Base-by-base conservation (phyloP, 1,140 invertebrate genomes). In the Helicorthomorpha holstii region DNA sequence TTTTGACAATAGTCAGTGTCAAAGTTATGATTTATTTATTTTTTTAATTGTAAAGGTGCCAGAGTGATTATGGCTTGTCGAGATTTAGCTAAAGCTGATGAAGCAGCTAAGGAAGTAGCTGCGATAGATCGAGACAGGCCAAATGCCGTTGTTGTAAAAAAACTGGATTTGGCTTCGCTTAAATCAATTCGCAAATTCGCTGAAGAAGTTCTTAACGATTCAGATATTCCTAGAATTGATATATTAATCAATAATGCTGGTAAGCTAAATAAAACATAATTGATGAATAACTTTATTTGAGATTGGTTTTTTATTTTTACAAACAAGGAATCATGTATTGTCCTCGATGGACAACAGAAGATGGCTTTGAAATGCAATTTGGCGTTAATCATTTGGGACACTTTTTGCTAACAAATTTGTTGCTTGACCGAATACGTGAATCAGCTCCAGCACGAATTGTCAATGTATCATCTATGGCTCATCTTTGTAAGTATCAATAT, bases 331-430 rank as follows among this genome's bases (percentile, higher is more conserved):
- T 46, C 44, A 46, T 46, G 44, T 22, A 7, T 7, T 4, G 4
- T 19, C 60, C 64, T 69, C 47, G 62, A 69, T 19, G 57, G 63
- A 66, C 65, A 46, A 90, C 85, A 1, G 68, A 75, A 59, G 86
- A 92, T 67, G 84, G 83, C 0, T 85, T 84, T 69, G 88, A 93
- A 68, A 77, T 80, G 43, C 81, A 86, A 64, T 78, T 86, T 66
- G 82, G 79, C 14, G 77, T 82, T 0, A 86, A 86, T 68, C 80
- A 87, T 60, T 69, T 87, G 41, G 82, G 82, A n/a, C 87, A 89
- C 61, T 91, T 89, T 63, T 68, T 88, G n/a, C 65, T 93, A 1
- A 91, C 85, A 1, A 77, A 82, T 65, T 69, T 87, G n/a, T 68
- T 93, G 7, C 59, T 85, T 27, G 78, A 83, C 16, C 65, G 72